Conservation (phyloP, 2,113 vertebrate genomes). For the Pogona vitticeps region DNA sequence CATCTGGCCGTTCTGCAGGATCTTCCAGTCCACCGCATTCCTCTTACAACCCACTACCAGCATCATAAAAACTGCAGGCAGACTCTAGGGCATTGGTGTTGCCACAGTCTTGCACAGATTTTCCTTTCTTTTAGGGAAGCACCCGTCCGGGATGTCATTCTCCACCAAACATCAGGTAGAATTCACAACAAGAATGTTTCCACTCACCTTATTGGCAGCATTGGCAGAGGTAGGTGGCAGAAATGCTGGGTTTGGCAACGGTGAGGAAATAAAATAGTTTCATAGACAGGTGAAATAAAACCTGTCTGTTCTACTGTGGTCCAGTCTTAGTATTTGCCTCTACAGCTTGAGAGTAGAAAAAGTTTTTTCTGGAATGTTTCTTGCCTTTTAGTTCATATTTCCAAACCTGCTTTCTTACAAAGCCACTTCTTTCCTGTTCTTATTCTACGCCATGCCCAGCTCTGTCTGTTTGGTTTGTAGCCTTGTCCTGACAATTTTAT, state of each 20-base stretch:
- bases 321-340: too few relatives aligned
- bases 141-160: slow-evolving; percentile 84
- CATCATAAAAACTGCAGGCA: background rate
- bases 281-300: background rate
- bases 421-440: background rate
- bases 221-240: slow-evolving; percentile 80
- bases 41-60: background rate
- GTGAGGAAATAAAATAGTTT: accelerated
- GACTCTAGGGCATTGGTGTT: background rate
- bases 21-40: background rate
- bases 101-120: background rate
- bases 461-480: background rate
- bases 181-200: slow-evolving; percentile 99
- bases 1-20: too few relatives aligned
- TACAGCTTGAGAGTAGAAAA: background rate
- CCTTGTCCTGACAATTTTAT: background rate
- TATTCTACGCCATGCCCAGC: background rate
- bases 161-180: slow-evolving; percentile 91
- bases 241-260: background rate
- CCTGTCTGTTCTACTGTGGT: background rate
- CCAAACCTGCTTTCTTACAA: background rate
- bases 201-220: slow-evolving; percentile 94
- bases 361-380: slow-evolving; percentile 28
- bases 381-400: background rate
- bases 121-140: slow-evolving; percentile 74